Base-by-base conservation (phyloP, 2,797 vertebrate species). In the Enteromius trimaculatus region DNA sequence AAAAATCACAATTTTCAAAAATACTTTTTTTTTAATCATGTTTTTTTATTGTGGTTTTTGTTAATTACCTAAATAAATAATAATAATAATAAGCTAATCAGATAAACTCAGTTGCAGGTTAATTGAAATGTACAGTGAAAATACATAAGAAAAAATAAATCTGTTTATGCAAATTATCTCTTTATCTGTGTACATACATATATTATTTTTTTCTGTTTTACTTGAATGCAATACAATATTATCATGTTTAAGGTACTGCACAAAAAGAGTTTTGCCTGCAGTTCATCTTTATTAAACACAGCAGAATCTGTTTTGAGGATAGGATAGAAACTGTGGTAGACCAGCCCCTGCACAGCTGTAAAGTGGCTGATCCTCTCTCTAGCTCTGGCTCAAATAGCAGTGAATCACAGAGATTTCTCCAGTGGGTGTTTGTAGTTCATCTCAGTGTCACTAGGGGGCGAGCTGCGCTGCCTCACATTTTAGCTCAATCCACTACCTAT, bases 371-470 rank as follows among this genome's bases (percentile, higher is more conserved):
- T n/a, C 26, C 44, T 17, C 21, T 51, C 44, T 81, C 70, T 65
- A 1, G 1, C 29, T 16, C 4, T 42, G 42, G 21, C 21, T 49
- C 26, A 14, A 8, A 74, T 34, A 81, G 47, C 53, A 81, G 58
- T 74, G 80, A 65, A 75, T 82, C 80, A 65, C 80, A 75, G 31
- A 39, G 68, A 37, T 39, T 66, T 51, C 58, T 55, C 6, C 3
- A 62, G 21, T 31, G 9, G 37, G 16, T 21, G 76, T 34, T 71
- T 77, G 79, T 78, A 84, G 62, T 80, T 83, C 77, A 49, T 64
- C 78, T 62, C 51, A 26, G 23, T 53, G 64, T 85, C 90, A 88
- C 87, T 91, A 90, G 90, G 88, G 90, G 90, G 90, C 89, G 87
- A 88, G 86, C 87, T 77, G 85, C 80, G 84, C 89, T 90, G 87